Conservation (phyloP, 2,888 invertebrate species). For the Amblyjoppa fuscipennis region DNA sequence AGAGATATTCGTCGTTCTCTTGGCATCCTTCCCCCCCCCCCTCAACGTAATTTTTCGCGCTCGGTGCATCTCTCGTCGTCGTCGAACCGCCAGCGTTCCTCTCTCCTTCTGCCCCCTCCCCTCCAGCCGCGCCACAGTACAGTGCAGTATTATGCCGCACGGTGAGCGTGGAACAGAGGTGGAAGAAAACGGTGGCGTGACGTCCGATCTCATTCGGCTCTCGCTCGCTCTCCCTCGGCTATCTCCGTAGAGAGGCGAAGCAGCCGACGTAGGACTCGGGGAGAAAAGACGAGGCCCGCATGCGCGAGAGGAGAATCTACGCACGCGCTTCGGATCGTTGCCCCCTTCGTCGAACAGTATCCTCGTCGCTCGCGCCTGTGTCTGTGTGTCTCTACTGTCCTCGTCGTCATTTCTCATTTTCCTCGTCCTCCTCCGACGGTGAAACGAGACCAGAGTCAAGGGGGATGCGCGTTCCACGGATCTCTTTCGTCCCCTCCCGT, state of each 20-base stretch:
- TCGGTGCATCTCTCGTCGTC: neutral
- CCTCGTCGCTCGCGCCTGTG: neutral
- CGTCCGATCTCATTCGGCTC: conserved; percentile 28
- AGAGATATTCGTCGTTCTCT: conserved; percentile 23
- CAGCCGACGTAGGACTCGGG: conserved; percentile 11
- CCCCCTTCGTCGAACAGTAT: conserved; percentile 19
- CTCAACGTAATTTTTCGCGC: neutral
- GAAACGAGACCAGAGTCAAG: conserved; percentile 36
- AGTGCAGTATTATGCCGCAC: neutral
- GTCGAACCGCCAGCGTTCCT: neutral
- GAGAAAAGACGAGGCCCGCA: conserved; percentile 29
- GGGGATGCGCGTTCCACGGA: conserved; percentile 21
- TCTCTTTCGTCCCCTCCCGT: neutral
- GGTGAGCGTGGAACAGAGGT: neutral
- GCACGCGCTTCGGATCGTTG: conserved; percentile 54
- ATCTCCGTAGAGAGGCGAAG: conserved; percentile 23
- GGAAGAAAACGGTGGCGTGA: conserved; percentile 45
- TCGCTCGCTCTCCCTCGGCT: neutral
- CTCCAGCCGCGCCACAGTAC: neutral
- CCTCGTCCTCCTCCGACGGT: conserved; percentile 6
- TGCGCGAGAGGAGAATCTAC: conserved; percentile 53
- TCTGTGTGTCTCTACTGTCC: neutral
- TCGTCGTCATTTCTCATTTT: conserved; percentile 26
- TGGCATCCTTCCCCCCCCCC: neutral
- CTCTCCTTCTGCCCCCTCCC: neutral